These are phyloP conservation scores for Apocheima hispidaria DNA, from an alignment of 2,888 invertebrate genomes.

Conservation along the genomic window DNA sequence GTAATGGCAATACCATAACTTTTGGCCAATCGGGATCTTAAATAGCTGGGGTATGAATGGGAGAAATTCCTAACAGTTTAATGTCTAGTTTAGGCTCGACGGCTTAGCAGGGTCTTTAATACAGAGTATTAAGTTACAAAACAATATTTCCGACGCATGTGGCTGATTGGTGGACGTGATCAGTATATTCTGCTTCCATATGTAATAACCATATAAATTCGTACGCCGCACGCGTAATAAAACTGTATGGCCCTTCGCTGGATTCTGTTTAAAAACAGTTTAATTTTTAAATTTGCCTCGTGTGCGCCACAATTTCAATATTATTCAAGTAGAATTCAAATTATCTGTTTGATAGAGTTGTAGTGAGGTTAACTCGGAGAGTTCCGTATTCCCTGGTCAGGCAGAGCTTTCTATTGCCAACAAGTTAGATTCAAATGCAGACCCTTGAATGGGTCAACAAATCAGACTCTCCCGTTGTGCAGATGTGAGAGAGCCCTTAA, in stretches of 20 bases:
- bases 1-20: slow-evolving; percentile 32
- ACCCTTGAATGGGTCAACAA: slow-evolving; percentile 43
- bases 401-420: slow-evolving; percentile 27
- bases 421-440: slow-evolving; percentile 34
- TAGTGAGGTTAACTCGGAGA: slow-evolving; percentile 32
- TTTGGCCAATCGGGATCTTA: slow-evolving; percentile 42
- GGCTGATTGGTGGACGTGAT: slow-evolving; percentile 21
- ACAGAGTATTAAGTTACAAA: slow-evolving; percentile 32
- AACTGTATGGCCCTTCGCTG: slow-evolving; percentile 33
- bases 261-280: slow-evolving; percentile 24
- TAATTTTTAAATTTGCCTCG: slow-evolving; percentile 9
- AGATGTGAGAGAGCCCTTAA: slow-evolving; percentile 38
- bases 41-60: slow-evolving; percentile 58
- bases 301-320: slow-evolving; percentile 4
- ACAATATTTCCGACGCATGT: slow-evolving; percentile 28
- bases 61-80: slow-evolving; percentile 62
- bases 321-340: slow-evolving; percentile 11
- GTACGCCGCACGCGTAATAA: slow-evolving; percentile 30
- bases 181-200: slow-evolving; percentile 27
- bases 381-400: slow-evolving; percentile 26
- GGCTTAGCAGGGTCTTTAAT: slow-evolving; percentile 28
- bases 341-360: slow-evolving; percentile 22
- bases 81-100: slow-evolving; percentile 55
- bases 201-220: slow-evolving; percentile 35
- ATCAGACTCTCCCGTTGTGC: slow-evolving; percentile 38